Base-by-base conservation (phyloP, 2,888 invertebrate genomes). In the Agrochola litura region DNA sequence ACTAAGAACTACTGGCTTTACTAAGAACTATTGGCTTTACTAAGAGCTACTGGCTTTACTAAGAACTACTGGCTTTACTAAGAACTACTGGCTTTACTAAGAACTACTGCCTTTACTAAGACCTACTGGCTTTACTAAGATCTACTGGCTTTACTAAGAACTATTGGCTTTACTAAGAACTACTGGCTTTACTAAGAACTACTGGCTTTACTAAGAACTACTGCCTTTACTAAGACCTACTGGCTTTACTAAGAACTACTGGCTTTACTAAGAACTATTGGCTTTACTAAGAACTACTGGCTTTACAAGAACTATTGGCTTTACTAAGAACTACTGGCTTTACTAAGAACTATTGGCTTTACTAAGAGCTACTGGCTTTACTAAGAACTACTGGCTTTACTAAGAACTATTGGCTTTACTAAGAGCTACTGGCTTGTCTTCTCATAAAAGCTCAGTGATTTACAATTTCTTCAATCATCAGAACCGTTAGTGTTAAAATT, bases 361-460 rank as follows among this genome's bases (percentile, higher is more conserved):
- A 46, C 5, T 41, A 49, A 41, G 16, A 30, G 5, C 49, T n/a
- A n/a, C n/a, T n/a, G n/a, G n/a, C n/a, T n/a, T n/a, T n/a, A n/a
- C n/a, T n/a, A n/a, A n/a, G n/a, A n/a, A n/a, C n/a, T n/a, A n/a
- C 30, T 30, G 30, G 30, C 30, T 30, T 30, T 30, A n/a, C 12
- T 14, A 25, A 25, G 12, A 58, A 0, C 25, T 12, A 56, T 12
- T 41, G 25, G 25, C 2, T 72, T 37, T 19, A 46, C 5, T 41
- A 49, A 41, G 16, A 30, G 8, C 49, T 60, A 37, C 30, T 54
- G 60, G 14, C 6, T 60, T 52, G 49, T 30, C 14, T 52, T 54
- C 12, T 25, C 4, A 43, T 61, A 60, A 60, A 52, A 76, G n/a
- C 64, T 19, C 22, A 19, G 19, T 19, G 16, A 54, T 54, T 79